Evolutionary conservation across 1,140 invertebrate species (phyloP), one percentile per base, ranked within the genome.

Genomic region (Helicoverpa zea): DNA sequence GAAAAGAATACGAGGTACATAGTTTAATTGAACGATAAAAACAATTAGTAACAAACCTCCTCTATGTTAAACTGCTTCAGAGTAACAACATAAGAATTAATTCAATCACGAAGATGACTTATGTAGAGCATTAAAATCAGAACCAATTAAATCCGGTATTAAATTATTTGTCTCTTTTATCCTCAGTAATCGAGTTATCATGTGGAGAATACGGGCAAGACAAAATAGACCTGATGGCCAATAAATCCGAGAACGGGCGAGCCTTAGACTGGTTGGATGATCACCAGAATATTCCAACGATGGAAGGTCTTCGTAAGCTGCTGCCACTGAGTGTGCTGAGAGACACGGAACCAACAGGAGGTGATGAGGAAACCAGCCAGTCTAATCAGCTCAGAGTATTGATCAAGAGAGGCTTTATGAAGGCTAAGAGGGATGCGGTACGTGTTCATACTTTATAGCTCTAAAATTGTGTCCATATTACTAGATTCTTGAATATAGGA

Each of bases 151-250:
- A 43, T 9, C 9, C 35, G 9, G 9, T 43, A 5, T 43, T 7
- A 0, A 43, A 43, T 43, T 18, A 16, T n/a, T 16, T 30, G 13
- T 64, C 47, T 12, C 47, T 30, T 11, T 51, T 54, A 16, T 29
- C 59, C 43, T 18, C 87, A 98, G 97, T 98, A 13, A 98, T 99
- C 88, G 98, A 99, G 95, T 95, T 99, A 83, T 98, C 98, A 0
- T 98, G 97, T 81, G 98, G 97, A 0, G 98, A 99, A 91, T 98
- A 98, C 86, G 98, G 98, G 0, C 96, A 97, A 18, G 97, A 97
- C 86, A 98, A 97, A 94, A 96, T 98, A 3, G 92, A 96, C 29
- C 92, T 96, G 29, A 95, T 99, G 76, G 97, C 97, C 5, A 93
- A 95, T 2, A 97, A 96, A 76, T 96, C 97, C 0, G 95, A 97